A percentile compares a stretch with the other conserved stretches of the same genome.
Conservation (phyloP, 64 coral and sea anemone species). For the Trachythela sp. region DNA sequence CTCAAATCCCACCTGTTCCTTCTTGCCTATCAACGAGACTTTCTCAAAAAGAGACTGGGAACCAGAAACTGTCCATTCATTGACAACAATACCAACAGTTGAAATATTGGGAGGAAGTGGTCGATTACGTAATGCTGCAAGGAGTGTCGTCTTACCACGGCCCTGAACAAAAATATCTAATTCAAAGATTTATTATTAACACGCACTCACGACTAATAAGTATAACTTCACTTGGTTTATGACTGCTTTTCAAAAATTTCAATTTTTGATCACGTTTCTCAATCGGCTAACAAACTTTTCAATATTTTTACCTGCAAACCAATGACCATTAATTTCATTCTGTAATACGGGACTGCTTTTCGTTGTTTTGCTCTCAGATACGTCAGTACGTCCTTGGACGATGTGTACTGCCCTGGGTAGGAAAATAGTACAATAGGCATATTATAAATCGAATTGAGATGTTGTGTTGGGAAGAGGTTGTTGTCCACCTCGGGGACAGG, state of each 20-base stretch:
- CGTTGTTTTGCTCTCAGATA: conserved; percentile 80
- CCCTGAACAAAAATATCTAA: conserved; percentile 59
- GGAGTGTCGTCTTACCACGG: conserved; percentile 79
- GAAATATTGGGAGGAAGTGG: conserved; percentile 72
- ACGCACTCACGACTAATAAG: no score
- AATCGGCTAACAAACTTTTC: no score
- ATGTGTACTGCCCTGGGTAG: conserved; percentile 53
- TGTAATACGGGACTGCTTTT: conserved; percentile 91
- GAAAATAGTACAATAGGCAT: no score
- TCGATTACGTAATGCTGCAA: conserved; percentile 68
- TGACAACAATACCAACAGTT: conserved; percentile 91
- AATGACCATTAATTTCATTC: conserved; percentile 98
- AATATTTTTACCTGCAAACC: conserved; percentile 65
- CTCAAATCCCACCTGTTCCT: neutral
- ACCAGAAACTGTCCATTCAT: conserved; percentile 72
- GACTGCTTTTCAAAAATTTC: no score
- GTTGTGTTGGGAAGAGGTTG: no score
- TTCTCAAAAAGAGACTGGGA: conserved; percentile 35
- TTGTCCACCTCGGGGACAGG: no score
- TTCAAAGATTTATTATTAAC: no score
- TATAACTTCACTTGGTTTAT: no score
- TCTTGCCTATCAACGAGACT: neutral
- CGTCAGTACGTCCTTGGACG: conserved; percentile 70
- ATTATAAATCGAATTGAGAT: no score
- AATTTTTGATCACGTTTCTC: no score